phyloP scores from a whole-genome alignment of 2,888 invertebrate species.

The Idaea biselata region DNA sequence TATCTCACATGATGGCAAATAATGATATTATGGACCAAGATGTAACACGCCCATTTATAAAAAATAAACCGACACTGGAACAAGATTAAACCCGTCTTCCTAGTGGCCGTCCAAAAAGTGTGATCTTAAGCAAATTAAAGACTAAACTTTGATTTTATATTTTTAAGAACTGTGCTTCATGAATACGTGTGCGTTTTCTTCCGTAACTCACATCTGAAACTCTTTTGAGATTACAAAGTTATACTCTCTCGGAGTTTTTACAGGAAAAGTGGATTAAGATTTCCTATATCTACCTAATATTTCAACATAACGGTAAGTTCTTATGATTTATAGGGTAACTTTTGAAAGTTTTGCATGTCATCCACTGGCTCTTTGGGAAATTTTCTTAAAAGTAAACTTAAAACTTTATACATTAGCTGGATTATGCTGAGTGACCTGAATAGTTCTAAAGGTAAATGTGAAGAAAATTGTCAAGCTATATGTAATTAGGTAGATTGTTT shows the following conservation, averaged over 20 bases:
- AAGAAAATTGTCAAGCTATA: background rate
- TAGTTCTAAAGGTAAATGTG: constrained; percentile 11
- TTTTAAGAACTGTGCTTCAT: background rate
- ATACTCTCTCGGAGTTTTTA: constrained; percentile 55
- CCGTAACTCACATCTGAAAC: constrained; percentile 49
- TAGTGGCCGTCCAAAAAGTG: no score
- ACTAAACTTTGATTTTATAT: constrained; percentile 1
- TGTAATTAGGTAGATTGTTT: no score
- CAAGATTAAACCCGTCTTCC: no score
- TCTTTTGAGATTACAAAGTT: constrained; percentile 67
- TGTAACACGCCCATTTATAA: no score
- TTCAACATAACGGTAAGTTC: constrained; percentile 66
- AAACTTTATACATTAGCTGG: constrained; percentile 70
- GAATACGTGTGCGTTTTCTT: background rate
- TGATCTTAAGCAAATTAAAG: background rate
- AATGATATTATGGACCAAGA: no score
- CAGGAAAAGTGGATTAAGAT: constrained; percentile 75
- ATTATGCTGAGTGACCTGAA: constrained; percentile 45
- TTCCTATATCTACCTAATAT: constrained; percentile 69
- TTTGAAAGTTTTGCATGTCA: constrained; percentile 73
- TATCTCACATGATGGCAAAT: no score
- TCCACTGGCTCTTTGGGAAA: constrained; percentile 64
- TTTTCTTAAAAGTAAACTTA: constrained; percentile 62
- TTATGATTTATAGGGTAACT: constrained; percentile 76
- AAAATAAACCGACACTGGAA: no score